These are phyloP conservation scores for Miltochrista miniata DNA, from an alignment of 2,888 invertebrate genomes.

Conservation along the genomic window DNA sequence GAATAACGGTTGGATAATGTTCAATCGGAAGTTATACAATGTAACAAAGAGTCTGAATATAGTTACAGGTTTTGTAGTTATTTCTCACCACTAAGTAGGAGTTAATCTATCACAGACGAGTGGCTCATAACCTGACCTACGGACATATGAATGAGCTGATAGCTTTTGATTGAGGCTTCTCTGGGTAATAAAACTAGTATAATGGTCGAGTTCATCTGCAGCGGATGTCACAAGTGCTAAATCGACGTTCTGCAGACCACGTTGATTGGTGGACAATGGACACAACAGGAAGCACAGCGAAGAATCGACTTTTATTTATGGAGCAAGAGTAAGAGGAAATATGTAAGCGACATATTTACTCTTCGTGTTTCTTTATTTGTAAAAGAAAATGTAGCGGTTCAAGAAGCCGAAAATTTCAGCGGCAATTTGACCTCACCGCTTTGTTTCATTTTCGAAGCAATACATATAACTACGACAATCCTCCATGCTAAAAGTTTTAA, in stretches of 20 bases:
- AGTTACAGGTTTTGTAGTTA: neutral
- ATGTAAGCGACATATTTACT: conserved; percentile 15
- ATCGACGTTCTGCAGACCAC: conserved; percentile 51
- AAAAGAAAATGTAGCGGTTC: neutral
- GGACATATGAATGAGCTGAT: conserved; percentile 27
- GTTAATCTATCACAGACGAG: conserved; percentile 22
- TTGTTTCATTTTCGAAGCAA: neutral
- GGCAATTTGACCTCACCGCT: neutral
- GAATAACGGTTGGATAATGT: too few relatives aligned
- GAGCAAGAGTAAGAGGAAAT: conserved; percentile 15
- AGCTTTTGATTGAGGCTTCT: conserved; percentile 29
- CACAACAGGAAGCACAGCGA: conserved; percentile 32
- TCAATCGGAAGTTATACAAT: too few relatives aligned
- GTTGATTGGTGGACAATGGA: conserved; percentile 64
- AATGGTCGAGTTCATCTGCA: conserved; percentile 44
- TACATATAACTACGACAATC: too few relatives aligned
- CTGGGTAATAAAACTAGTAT: conserved; percentile 39
- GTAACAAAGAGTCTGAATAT: too few relatives aligned
- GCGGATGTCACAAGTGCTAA: conserved; percentile 61
- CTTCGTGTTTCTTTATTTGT: neutral
- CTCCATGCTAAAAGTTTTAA: too few relatives aligned
- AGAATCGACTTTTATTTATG: conserved; percentile 33
- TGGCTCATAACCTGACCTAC: conserved; percentile 33
- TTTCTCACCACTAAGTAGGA: conserved; percentile 17
- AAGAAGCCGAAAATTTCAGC: conserved; percentile 6